Percentiles rank a stretch among this genome's conserved stretches.
phyloP scores from a whole-genome alignment of 2,888 invertebrate species.

The Hypselothyrea guttata region DNA sequence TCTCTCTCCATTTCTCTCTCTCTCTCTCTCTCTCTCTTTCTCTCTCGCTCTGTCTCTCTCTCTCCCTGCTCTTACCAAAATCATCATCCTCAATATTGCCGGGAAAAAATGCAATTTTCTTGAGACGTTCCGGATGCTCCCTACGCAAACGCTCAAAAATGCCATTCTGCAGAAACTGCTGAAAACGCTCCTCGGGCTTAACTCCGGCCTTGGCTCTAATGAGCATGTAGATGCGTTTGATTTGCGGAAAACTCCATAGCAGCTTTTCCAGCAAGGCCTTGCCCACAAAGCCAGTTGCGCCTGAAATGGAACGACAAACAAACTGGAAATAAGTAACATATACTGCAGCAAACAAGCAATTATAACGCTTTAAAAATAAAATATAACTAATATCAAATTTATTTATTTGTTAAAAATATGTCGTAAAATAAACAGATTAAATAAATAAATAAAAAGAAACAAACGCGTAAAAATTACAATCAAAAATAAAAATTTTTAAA shows the following conservation, averaged over 20 bases:
- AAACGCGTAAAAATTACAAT: too few relatives aligned
- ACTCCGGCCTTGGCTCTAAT: slow-evolving; percentile 89
- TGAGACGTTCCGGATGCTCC: slow-evolving; percentile 86
- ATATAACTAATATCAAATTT: too few relatives aligned
- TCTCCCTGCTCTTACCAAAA: slow-evolving; percentile 62
- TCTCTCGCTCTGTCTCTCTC: slow-evolving; percentile 16
- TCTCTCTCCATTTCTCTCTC: slow-evolving; percentile 8
- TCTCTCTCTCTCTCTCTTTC: slow-evolving; percentile 16
- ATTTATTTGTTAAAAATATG: too few relatives aligned
- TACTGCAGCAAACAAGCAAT: too few relatives aligned
- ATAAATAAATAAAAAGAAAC: too few relatives aligned
- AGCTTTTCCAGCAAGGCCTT: slow-evolving; percentile 97
- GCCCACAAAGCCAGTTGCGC: slow-evolving; percentile 94
- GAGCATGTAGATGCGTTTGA: slow-evolving; percentile 90
- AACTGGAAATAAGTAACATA: too few relatives aligned
- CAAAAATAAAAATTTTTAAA: too few relatives aligned
- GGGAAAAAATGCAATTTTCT: slow-evolving; percentile 87
- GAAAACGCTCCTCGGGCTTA: slow-evolving; percentile 87
- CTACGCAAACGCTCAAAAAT: slow-evolving; percentile 88
- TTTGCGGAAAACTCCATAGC: slow-evolving; percentile 90
- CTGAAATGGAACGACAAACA: slow-evolving; percentile 73
- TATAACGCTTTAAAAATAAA: too few relatives aligned
- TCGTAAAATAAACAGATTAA: too few relatives aligned
- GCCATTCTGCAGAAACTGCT: slow-evolving; percentile 89
- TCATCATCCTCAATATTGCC: slow-evolving; percentile 87